Base-by-base conservation (phyloP, 2,797 vertebrate genomes). In the Etheostoma perlongum region DNA sequence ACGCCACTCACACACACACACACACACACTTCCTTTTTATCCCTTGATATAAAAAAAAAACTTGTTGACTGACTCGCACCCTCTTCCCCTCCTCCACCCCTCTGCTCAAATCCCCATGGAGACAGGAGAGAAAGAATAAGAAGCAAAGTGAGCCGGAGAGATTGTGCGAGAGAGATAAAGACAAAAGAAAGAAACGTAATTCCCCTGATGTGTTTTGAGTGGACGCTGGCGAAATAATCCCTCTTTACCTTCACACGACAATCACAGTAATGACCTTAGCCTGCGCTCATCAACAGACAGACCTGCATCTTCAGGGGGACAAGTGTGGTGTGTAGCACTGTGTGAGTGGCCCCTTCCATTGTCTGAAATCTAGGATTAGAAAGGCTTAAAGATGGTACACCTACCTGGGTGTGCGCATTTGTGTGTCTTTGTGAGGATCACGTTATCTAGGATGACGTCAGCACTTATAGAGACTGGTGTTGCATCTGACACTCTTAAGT, bases 351-450 rank as follows among this genome's bases (percentile, higher is more conserved):
- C 19, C n/a, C 59, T 30, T 60, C 55, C 58, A 77, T 82, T 81
- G 77, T 90, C 79, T 85, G 74, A 67, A 79, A 85, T 85, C 72
- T 61, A 78, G 86, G 91, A 92, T 92, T 91, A 92, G 63, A 79
- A 62, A 59, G 79, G 76, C 76, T 87, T 91, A 84, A 82, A 74
- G 83, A 85, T 79, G 78, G 54, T 76, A 47, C 49, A 23, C 65
- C 21, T 64, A 57, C 65, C 33, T 55, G 78, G 58, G 25, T 72
- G 76, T 78, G 78, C 4, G 9, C 47, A 44, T 67, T 75, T 64
- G 57, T 80, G 74, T 70, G 54, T 85, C 74, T 88, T 54, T 75
- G 87, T 51, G 71, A 68, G 76, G 81, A 75, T 65, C 36, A 64
- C 3, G 9, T 74, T 83, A 78, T 83, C 74, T 58, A 13, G 68